A percentile compares a stretch with the other conserved stretches of the same genome.
Evolutionary conservation across 2,113 vertebrate genomes (phyloP).

Genomic region (Halcyon senegalensis): DNA sequence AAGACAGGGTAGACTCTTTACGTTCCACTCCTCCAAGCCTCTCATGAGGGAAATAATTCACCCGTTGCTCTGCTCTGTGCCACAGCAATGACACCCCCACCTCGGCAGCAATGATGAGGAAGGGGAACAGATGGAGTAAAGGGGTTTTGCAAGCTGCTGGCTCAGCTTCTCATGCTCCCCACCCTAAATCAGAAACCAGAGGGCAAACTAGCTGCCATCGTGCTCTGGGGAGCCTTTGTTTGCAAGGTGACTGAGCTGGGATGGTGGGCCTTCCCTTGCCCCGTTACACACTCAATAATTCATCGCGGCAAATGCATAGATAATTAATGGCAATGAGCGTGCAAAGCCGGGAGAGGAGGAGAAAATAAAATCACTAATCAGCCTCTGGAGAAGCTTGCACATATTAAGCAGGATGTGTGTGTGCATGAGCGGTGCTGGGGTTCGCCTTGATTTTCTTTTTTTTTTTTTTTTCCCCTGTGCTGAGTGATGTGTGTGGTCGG

Average conservation of each 20-base stretch:
- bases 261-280: neutral
- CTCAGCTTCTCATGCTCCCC: neutral
- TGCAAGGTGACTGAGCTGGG: slow-evolving; percentile 27
- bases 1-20: neutral
- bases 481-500: neutral
- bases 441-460: neutral
- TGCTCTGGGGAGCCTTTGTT: neutral
- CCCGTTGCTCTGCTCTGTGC: neutral
- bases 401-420: neutral
- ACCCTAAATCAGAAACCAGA: neutral
- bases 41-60: neutral
- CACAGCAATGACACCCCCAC: neutral
- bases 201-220: neutral
- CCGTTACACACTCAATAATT: slow-evolving; percentile 42
- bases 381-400: slow-evolving; percentile 14
- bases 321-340: slow-evolving; percentile 32
- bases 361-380: slow-evolving; percentile 41
- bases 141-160: neutral
- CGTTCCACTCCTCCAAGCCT: neutral
- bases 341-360: neutral
- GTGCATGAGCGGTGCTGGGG: neutral
- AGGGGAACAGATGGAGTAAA: neutral
- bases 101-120: neutral
- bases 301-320: slow-evolving; percentile 35
- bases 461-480: neutral